Evolutionary conservation across 2,888 invertebrate species (phyloP).

Genomic region (Cataglyphis altisquamis): DNA sequence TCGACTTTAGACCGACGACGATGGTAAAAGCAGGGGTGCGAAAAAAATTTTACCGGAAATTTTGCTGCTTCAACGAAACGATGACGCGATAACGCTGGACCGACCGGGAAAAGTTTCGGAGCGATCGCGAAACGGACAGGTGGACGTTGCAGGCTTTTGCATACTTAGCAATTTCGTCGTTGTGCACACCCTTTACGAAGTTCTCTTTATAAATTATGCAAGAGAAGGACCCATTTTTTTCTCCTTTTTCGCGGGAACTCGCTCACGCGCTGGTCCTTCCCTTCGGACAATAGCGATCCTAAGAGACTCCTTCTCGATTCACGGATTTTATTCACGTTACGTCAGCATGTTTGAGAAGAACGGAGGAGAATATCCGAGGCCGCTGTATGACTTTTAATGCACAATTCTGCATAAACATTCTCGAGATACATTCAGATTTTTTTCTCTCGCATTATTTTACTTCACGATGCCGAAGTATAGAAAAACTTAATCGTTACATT

Average conservation of each 20-base stretch:
- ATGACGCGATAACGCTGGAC: not conserved
- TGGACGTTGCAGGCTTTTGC: conserved; percentile 42
- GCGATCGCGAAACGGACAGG: conserved; percentile 55
- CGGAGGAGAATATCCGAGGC: not conserved
- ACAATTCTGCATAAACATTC: not conserved
- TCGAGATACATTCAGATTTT: not conserved
- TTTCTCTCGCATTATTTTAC: not conserved
- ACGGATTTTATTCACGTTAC: conserved; percentile 37
- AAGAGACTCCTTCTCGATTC: conserved; percentile 17
- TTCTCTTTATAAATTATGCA: conserved; percentile 61
- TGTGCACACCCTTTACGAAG: conserved; percentile 32
- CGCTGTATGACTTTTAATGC: conserved; percentile 10
- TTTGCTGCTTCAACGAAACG: conserved; percentile 13
- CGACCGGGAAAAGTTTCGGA: conserved; percentile 47
- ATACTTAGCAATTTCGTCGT: conserved; percentile 62
- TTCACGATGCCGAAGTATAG: not conserved
- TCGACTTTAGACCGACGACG: not conserved
- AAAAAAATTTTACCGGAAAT: conserved; percentile 22
- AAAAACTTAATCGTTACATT: not conserved
- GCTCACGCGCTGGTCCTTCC: conserved; percentile 29
- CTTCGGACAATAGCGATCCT: conserved; percentile 41
- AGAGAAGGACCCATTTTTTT: conserved; percentile 54
- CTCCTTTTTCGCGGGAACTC: not conserved
- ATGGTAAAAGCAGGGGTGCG: conserved; percentile 9
- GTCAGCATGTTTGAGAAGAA: conserved; percentile 30